These are phyloP conservation scores for Drosophila ezoana DNA, from an alignment of 2,888 invertebrate species.

Conservation along the genomic window DNA sequence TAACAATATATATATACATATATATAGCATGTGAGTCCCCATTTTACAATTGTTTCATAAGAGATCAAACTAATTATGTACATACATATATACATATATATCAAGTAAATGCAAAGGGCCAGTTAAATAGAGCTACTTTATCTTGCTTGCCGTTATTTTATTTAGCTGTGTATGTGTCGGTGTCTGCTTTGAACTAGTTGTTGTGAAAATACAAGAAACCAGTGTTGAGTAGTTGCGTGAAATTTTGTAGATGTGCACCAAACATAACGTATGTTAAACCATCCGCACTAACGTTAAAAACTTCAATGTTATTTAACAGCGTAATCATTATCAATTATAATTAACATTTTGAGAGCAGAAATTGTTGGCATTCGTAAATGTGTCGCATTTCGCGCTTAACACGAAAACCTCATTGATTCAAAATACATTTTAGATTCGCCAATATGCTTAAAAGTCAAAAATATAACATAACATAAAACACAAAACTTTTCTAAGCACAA, in stretches of 20 bases:
- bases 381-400: slow-evolving; percentile 1
- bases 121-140: slow-evolving; percentile 32
- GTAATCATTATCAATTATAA: slow-evolving; percentile 25
- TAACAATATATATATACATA: slow-evolving; percentile 7
- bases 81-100: slow-evolving; percentile 14
- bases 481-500: neutral
- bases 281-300: slow-evolving; percentile 25
- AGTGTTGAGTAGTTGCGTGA: slow-evolving; percentile 54
- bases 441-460: neutral
- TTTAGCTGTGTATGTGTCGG: slow-evolving; percentile 43
- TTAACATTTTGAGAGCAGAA: neutral
- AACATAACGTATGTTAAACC: slow-evolving; percentile 24
- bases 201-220: slow-evolving; percentile 32
- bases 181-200: slow-evolving; percentile 46
- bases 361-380: slow-evolving; percentile 12
- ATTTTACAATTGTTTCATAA: slow-evolving; percentile 8
- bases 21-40: slow-evolving; percentile 19
- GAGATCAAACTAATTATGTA: slow-evolving; percentile 24
- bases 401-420: neutral
- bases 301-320: slow-evolving; percentile 12
- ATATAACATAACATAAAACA: neutral
- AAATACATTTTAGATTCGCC: neutral
- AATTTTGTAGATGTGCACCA: slow-evolving; percentile 62
- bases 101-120: slow-evolving; percentile 23
- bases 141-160: slow-evolving; percentile 33